Evolutionary conservation across 2,888 invertebrate genomes (phyloP).

Genomic region (Venustoraphidia nigricollis): DNA sequence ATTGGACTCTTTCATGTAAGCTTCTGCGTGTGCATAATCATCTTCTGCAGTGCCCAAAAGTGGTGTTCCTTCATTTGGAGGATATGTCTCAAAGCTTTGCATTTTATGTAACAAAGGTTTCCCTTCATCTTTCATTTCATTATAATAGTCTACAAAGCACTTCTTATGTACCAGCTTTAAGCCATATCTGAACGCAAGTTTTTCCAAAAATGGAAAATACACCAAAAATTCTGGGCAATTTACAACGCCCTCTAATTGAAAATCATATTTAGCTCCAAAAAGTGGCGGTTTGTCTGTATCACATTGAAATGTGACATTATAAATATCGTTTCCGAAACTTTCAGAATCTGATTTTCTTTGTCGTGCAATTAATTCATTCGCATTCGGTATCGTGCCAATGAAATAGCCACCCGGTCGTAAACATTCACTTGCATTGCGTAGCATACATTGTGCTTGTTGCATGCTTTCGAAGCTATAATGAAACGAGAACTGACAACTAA

Average conservation of each 20-base stretch:
- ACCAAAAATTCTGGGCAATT: slow-evolving; percentile 98
- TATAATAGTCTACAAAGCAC: slow-evolving; percentile 67
- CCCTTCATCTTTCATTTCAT: slow-evolving; percentile 41
- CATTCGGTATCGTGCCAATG: slow-evolving; percentile 92
- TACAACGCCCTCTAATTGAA: slow-evolving; percentile 89
- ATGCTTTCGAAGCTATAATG: slow-evolving; percentile 92
- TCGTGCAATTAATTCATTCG: slow-evolving; percentile 74
- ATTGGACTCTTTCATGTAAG: slow-evolving; percentile 32
- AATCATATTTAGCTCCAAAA: slow-evolving; percentile 93
- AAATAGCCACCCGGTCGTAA: slow-evolving; percentile 85
- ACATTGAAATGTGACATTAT: slow-evolving; percentile 54
- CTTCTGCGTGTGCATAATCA: slow-evolving; percentile 61
- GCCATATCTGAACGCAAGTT: slow-evolving; percentile 55
- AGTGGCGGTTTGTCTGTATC: slow-evolving; percentile 55
- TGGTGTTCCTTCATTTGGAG: slow-evolving; percentile 36
- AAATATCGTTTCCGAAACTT: slow-evolving; percentile 67
- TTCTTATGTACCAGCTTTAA: slow-evolving; percentile 51
- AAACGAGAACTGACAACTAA: slow-evolving; percentile 96
- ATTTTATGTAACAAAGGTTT: slow-evolving; percentile 54
- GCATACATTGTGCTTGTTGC: slow-evolving; percentile 78
- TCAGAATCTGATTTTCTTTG: slow-evolving; percentile 38
- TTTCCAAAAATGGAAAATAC: slow-evolving; percentile 72
- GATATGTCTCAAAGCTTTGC: slow-evolving; percentile 68
- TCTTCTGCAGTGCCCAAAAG: slow-evolving; percentile 40
- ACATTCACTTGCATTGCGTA: slow-evolving; percentile 82